These are phyloP conservation scores for Petrolisthes cinctipes DNA, from an alignment of 2,888 invertebrate genomes.

Conservation along the genomic window DNA sequence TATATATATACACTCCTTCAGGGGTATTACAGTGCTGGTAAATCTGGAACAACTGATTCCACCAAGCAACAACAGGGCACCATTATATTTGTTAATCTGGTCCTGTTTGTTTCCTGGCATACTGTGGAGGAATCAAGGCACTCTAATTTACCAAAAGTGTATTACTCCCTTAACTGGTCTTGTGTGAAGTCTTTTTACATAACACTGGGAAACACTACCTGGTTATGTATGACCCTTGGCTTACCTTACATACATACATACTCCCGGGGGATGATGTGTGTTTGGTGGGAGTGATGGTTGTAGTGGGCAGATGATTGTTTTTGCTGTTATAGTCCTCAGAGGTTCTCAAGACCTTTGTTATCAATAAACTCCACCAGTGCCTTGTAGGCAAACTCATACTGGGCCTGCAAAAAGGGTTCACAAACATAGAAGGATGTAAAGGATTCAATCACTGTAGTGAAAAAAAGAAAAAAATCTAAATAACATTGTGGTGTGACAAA, in stretches of 20 bases:
- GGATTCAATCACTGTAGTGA: neutral
- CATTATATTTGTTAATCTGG: too few species aligned
- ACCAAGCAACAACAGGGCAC: too few species aligned
- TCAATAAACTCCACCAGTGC: slow-evolving; percentile 84
- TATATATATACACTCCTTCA: slow-evolving; percentile 1
- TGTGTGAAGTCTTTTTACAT: slow-evolving; percentile 3
- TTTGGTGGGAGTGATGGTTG: too few species aligned
- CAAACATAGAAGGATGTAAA: too few species aligned
- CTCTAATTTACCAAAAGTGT: neutral
- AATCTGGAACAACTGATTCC: too few species aligned
- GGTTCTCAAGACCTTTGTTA: slow-evolving; percentile 60
- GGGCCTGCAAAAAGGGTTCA: slow-evolving; percentile 69
- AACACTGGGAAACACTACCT: neutral
- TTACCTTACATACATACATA: too few species aligned
- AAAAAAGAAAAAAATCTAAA: neutral
- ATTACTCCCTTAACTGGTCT: neutral
- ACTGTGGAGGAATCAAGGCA: neutral
- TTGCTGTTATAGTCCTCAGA: slow-evolving; percentile 27
- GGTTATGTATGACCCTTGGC: too few species aligned
- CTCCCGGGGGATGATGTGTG: too few species aligned
- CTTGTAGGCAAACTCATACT: slow-evolving; percentile 95
- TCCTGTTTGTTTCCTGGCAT: too few species aligned
- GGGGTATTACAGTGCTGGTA: too few species aligned
- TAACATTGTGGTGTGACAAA: neutral
- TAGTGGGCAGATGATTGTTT: too few species aligned